Percentiles rank a stretch among this genome's conserved stretches.
These are phyloP conservation scores for Bembecia ichneumoniformis DNA, from an alignment of 2,888 invertebrate species.

Conservation along the genomic window DNA sequence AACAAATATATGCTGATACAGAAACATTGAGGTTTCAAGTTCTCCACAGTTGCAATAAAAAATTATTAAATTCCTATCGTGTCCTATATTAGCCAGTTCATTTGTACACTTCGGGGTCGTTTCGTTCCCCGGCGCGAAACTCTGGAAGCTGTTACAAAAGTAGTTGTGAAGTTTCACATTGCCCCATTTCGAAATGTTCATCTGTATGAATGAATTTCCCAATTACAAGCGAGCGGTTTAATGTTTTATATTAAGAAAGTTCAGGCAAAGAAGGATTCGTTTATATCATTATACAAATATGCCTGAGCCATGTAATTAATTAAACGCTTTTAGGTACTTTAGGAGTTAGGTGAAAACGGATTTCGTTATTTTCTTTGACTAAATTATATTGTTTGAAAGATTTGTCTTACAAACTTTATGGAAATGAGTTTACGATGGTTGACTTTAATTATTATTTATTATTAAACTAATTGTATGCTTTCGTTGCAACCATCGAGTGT, in stretches of 20 bases:
- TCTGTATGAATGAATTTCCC: conserved; percentile 41
- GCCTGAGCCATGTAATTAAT: neutral
- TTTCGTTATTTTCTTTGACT: neutral
- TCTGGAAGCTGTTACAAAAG: conserved; percentile 56
- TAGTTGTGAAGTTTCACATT: conserved; percentile 52
- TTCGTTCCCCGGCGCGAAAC: conserved; percentile 33
- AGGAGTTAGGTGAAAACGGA: neutral
- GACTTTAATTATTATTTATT: too few species aligned
- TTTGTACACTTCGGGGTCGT: conserved; percentile 26
- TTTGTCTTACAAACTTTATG: too few species aligned
- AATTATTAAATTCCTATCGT: conserved; percentile 15
- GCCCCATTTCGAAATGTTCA: conserved; percentile 41
- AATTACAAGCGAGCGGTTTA: conserved; percentile 37
- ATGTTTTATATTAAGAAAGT: conserved; percentile 12
- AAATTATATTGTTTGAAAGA: too few species aligned
- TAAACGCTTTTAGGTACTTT: neutral
- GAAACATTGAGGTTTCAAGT: too few species aligned
- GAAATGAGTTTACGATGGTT: too few species aligned
- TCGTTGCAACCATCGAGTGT: too few species aligned
- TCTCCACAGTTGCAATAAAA: neutral
- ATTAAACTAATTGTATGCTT: too few species aligned
- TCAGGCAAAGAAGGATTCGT: neutral
- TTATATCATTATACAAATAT: neutral
- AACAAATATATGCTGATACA: too few species aligned
- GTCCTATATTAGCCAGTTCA: conserved; percentile 33